Percentiles rank a stretch among this genome's conserved stretches.
These are phyloP conservation scores for Hemaris fuciformis DNA, from an alignment of 2,888 invertebrate genomes.

Conservation along the genomic window DNA sequence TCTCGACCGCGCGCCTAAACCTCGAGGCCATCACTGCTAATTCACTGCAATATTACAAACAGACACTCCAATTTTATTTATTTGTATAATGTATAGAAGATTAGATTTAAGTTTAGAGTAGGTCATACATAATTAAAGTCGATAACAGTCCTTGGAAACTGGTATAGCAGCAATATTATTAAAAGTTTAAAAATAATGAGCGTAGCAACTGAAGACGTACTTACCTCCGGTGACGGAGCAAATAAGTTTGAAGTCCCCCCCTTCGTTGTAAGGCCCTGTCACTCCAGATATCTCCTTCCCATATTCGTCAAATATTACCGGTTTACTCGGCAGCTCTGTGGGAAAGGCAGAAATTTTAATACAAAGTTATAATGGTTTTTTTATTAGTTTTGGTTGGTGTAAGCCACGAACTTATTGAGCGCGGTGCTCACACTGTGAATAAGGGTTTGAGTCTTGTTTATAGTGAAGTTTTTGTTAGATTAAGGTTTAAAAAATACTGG, in stretches of 20 bases:
- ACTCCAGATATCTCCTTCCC: conserved; percentile 83
- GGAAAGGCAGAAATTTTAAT: conserved; percentile 29
- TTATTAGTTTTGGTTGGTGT: background rate
- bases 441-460: background rate
- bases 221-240: conserved; percentile 89
- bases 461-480: background rate
- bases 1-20: too few relatives aligned
- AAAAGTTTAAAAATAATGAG: background rate
- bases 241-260: conserved; percentile 86
- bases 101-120: too few relatives aligned
- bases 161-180: background rate
- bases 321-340: conserved; percentile 88
- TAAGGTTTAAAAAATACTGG: too few relatives aligned
- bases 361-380: conserved; percentile 4
- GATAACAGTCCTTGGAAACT: too few relatives aligned
- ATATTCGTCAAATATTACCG: conserved; percentile 86
- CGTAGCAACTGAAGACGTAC: conserved; percentile 25
- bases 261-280: conserved; percentile 89
- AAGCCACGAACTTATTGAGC: too few relatives aligned
- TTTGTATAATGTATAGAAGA: too few relatives aligned
- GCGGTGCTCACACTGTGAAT: background rate
- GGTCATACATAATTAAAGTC: too few relatives aligned
- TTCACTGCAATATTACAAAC: too few relatives aligned
- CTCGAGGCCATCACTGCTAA: too few relatives aligned
- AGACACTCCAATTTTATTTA: too few relatives aligned